Percentiles rank a stretch among this genome's conserved stretches.
These are phyloP conservation scores for Hypothenemus hampei DNA, from an alignment of 1,140 invertebrate genomes.

Conservation along the genomic window DNA sequence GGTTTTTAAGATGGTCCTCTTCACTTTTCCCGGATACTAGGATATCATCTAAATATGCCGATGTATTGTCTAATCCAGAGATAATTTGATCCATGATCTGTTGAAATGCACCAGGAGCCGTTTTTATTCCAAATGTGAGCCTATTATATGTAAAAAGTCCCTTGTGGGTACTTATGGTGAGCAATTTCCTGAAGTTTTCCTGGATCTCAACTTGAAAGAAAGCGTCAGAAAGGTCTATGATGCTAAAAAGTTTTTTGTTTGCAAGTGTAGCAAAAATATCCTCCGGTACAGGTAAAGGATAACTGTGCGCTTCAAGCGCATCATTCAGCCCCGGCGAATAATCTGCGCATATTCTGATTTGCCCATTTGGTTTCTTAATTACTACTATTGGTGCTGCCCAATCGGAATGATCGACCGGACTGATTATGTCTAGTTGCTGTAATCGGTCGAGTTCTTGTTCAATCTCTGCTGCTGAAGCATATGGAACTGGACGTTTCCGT, in stretches of 20 bases:
- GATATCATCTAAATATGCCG: background rate
- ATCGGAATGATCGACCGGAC: background rate
- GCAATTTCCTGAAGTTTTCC: background rate
- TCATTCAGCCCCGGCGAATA: slow-evolving; percentile 5
- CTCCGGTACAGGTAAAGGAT: slow-evolving; percentile 23
- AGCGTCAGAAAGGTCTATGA: background rate
- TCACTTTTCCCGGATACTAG: background rate
- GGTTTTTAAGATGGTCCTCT: background rate
- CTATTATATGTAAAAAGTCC: background rate
- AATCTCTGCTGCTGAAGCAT: background rate
- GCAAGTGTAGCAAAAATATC: background rate
- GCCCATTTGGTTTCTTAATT: background rate
- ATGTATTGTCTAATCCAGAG: background rate
- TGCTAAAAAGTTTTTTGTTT: background rate
- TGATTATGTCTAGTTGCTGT: background rate
- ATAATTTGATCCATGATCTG: background rate
- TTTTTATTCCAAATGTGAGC: background rate
- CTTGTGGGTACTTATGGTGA: background rate
- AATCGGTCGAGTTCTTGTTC: background rate
- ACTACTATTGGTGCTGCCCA: slow-evolving; percentile 2
- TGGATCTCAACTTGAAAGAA: background rate
- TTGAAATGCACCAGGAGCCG: background rate
- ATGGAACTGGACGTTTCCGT: background rate
- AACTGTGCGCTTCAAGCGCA: slow-evolving; percentile 16
- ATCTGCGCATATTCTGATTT: background rate